phyloP scores from a whole-genome alignment of 2,797 vertebrate genomes.

The Hylomyscus alleni region DNA sequence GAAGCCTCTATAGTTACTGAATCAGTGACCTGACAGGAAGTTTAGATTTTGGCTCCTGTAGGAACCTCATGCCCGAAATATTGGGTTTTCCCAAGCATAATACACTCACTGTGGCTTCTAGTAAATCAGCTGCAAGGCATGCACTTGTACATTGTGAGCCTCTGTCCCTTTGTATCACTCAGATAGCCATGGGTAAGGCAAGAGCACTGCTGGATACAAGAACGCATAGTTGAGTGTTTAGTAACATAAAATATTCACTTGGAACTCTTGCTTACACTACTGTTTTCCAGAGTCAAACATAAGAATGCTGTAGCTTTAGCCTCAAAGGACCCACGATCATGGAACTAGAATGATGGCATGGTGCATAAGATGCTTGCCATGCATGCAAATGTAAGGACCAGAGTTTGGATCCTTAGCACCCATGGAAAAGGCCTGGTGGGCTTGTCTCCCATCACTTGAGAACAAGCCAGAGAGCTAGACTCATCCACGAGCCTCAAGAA shows the following conservation, averaged over 20 bases:
- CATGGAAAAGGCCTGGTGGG: background rate
- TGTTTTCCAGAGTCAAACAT: conserved; percentile 33
- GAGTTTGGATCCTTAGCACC: background rate
- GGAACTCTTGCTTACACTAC: background rate
- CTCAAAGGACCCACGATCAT: background rate
- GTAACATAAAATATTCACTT: background rate
- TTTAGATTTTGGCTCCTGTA: conserved; percentile 52
- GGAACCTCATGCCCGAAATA: background rate
- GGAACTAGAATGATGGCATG: background rate
- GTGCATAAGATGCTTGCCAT: background rate
- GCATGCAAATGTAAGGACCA: background rate
- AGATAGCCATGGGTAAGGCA: background rate
- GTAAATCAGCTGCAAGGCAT: background rate
- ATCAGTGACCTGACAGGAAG: conserved; percentile 8
- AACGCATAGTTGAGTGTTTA: background rate
- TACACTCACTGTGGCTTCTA: background rate
- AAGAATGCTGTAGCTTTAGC: conserved; percentile 32
- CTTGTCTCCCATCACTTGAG: background rate
- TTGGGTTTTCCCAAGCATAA: conserved; percentile 27
- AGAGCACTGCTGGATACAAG: background rate
- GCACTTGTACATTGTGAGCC: background rate
- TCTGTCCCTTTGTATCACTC: background rate
- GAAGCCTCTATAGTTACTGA: conserved; percentile 31
- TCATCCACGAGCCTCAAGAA: background rate
- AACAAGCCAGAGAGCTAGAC: background rate